phyloP scores from a whole-genome alignment of 2,888 invertebrate genomes.

The Chloroclysta siterata region DNA sequence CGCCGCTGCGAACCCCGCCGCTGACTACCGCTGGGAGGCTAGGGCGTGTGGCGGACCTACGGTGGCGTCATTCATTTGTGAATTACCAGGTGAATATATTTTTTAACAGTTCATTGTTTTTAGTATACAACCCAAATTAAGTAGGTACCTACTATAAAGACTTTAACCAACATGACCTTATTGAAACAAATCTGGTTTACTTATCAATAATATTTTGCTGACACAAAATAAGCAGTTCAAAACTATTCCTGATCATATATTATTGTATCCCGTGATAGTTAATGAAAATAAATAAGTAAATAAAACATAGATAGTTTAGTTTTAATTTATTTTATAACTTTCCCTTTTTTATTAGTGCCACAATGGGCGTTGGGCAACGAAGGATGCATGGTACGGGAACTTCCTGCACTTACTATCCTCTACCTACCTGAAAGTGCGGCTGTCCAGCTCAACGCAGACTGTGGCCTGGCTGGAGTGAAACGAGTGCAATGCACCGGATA shows the following conservation, averaged over 20 bases:
- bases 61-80: conserved; percentile 91
- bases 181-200: no score
- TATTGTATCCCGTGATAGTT: no score
- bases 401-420: conserved; percentile 89
- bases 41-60: conserved; percentile 90
- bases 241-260: no score
- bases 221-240: no score
- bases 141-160: no score
- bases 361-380: conserved; percentile 89
- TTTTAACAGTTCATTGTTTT: neutral
- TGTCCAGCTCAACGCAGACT: conserved; percentile 90
- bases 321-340: neutral
- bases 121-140: no score
- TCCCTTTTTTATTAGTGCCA: conserved; percentile 82
- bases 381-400: conserved; percentile 89
- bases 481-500: conserved; percentile 90
- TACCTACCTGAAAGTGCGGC: conserved; percentile 91
- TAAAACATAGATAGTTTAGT: no score
- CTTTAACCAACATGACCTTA: no score
- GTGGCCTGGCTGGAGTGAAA: conserved; percentile 89
- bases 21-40: conserved; percentile 92
- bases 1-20: conserved; percentile 90
- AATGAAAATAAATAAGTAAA: no score
- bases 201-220: no score
- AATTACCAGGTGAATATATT: conserved; percentile 87